Evolutionary conservation across 1,140 invertebrate genomes (phyloP), one percentile per base, ranked within the genome.

Genomic region (Zaprionus tsacasi): DNA sequence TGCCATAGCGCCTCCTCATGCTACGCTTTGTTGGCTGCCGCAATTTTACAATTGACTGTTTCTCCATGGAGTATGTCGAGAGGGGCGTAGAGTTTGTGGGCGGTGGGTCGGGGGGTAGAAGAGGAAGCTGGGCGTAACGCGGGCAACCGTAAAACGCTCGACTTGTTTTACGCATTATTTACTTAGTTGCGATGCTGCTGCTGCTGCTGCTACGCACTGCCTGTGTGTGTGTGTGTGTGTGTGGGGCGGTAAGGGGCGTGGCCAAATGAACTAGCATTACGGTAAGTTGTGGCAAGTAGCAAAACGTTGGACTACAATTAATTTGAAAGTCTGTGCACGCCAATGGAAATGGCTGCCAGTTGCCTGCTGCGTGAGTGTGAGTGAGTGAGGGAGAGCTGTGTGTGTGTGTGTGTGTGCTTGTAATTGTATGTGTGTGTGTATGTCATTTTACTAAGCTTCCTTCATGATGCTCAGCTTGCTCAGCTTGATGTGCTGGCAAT

Each of bases 151-250:
- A 88, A 88, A 87, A 87, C 83, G 83, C 83, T 88, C 76, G 80
- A 83, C 83, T 88, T 88, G 83, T 88, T 88, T 88, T 88, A 88
- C 83, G 83, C 83, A 88, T 88, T 88, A 88, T 88, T 88, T 88
- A 87, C 82, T 88, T 82, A 87, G 80, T 87, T 77, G 73, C 73
- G 80, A 87, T 88, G 59, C 38, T 66, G 52, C 69, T 35, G 50
- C 66, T 70, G 80, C 88, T 88, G 59, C 38, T 66, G 52, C 69
- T 35, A 55, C 66, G 43, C 27, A 60, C 33, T 30, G 27, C 1
- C 6, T 58, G 55, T 30, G 58, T 36, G 27, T 30, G 27, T 30
- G 27, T 30, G 27, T 30, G 27, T 3, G 27, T 30, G 43, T 59
- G 43, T 71, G 50, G 33, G 58, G n/a, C 8, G 17, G 8, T 8